These are phyloP conservation scores for Colius striatus DNA, from an alignment of 2,113 vertebrate species.

Conservation along the genomic window DNA sequence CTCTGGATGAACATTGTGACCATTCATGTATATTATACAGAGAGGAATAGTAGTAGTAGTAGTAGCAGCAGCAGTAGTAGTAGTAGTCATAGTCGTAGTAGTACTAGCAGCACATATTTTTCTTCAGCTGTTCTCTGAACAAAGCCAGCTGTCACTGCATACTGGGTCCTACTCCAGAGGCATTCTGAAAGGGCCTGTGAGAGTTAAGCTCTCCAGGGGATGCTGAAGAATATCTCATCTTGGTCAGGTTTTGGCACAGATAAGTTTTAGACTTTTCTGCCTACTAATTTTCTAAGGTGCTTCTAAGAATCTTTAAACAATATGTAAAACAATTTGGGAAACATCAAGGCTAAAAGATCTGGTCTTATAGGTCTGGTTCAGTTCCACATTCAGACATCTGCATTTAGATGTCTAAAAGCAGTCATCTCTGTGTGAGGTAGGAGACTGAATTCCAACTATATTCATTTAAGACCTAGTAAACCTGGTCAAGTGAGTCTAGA, in stretches of 20 bases:
- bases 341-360: background rate
- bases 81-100: no score
- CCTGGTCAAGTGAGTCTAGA: background rate
- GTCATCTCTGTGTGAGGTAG: background rate
- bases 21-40: background rate
- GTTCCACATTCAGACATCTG: background rate
- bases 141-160: background rate
- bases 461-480: background rate
- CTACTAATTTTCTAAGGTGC: background rate
- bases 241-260: background rate
- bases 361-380: background rate
- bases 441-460: background rate
- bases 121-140: background rate
- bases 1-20: background rate
- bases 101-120: background rate
- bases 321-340: background rate
- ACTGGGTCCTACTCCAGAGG: background rate
- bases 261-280: background rate
- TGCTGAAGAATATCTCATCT: background rate
- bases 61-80: background rate
- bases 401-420: background rate
- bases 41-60: background rate
- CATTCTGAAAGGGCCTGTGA: background rate
- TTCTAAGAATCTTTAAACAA: background rate
- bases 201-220: background rate